Evolutionary conservation across 2,113 vertebrate genomes (phyloP), one percentile per base, ranked within the genome.

Genomic region (Bothrops jararaca): DNA sequence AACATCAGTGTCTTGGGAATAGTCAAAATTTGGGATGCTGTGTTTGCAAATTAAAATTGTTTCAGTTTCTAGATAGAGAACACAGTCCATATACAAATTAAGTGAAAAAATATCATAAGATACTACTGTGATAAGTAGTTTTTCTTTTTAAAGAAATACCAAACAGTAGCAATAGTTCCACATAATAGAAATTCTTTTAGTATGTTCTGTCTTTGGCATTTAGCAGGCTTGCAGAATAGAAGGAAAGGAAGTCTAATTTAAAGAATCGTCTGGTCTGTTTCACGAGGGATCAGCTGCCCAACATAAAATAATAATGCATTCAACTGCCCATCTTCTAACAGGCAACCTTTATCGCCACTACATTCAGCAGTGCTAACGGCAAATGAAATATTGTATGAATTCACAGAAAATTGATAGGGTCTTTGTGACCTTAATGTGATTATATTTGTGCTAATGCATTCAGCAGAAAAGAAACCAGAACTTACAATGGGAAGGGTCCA

Each of bases 271-370:
- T 96, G 93, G 94, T 95, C 95, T 97, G 93, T 96, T 96, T 97
- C 95, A 95, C 93, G 96, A 94, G 91, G 94, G 94, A 98, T 97
- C 96, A 96, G 94, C 91, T 93, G 93, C 94, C 94, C 96, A 96
- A 91, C 95, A 96, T 98, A 91, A 98, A 97, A 97, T 97, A 98
- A 97, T 97, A 97, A 97, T 97, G 95, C 93, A 93, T 95, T 96
- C 95, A 94, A 96, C 95, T 96, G 95, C 95, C 96, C 95, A 85
- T 96, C 97, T 97, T 95, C 95, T 95, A 96, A 96, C 96, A 95
- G 95, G 90, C 96, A 96, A 97, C 95, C 95, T 97, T 97, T 97
- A 96, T 97, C 74, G 86, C 94, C 94, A 58, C 94, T 94, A 94
- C 93, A 90, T 96, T 96, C 95, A 92, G 91, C 90, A 90, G 95